Base-by-base conservation (phyloP, 2,113 vertebrate species). In the Ceyx cyanopectus region DNA sequence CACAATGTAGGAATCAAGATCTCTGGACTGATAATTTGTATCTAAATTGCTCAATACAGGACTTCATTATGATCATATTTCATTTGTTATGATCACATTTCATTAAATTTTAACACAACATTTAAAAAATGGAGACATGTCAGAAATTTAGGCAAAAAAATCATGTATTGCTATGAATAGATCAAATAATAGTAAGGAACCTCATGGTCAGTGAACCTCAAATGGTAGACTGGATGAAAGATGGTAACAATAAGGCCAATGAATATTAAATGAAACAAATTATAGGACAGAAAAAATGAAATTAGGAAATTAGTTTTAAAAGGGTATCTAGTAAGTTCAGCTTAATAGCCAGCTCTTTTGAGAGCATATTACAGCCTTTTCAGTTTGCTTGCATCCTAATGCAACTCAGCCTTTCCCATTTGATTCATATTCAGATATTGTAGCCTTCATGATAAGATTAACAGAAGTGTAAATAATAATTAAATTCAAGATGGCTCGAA, bases 211-310 rank as follows among this genome's bases (percentile, higher is more conserved):
- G 27, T 79, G 58, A 79, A 43, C 50, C 32, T 87, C 51, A 69
- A 14, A 82, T 48, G 41, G 26, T 23, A 56, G 74, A 79, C 24
- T 27, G 58, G 24, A 87, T 79, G 89, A 93, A 93, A 87, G 57
- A 93, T 81, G 41, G 18, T 62, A 84, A 89, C 50, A 86, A 81
- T 87, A 81, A 92, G 29, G 12, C 23, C 20, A 89, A 89, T 90
- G 74, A 93, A 93, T 94, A 85, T 81, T 81, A 95, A 91, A 93
- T 84, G n/a, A 86, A 92, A 66, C 8, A 70, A 95, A 88, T 73
- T 62, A 74, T 41, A 61, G 29, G 74, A 73, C 73, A 85, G 54
- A 70, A 94, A 89, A 94, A 91, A 86, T 46, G 58, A 80, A 87
- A 86, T 90, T 90, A 88, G 58, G 56, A 84, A 95, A 89, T 92